Conservation (phyloP, 2,888 invertebrate species). For the Mesorhabditis spiculigera region DNA sequence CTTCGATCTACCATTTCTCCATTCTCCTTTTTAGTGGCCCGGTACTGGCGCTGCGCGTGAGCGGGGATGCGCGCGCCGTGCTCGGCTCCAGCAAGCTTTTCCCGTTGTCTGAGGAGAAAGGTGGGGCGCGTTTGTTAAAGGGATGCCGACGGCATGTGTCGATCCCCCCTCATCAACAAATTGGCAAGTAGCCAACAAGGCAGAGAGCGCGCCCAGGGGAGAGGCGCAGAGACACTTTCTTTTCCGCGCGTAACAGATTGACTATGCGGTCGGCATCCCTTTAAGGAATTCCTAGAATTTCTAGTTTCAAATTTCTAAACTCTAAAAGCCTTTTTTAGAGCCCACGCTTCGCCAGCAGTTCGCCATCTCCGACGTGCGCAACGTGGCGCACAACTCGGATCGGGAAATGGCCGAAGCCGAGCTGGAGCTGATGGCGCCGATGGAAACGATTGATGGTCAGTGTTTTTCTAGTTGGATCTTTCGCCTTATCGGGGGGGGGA, state of each 20-base stretch:
- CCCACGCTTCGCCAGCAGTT: conserved; percentile 76
- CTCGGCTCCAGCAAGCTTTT: conserved; percentile 32
- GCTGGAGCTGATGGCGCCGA: neutral
- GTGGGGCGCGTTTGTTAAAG: conserved; percentile 8
- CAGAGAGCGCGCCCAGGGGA: too few relatives aligned
- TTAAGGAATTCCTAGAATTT: conserved; percentile 64
- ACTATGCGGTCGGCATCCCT: conserved; percentile 10
- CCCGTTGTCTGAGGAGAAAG: conserved; percentile 17
- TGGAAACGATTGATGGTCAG: neutral
- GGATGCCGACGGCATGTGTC: too few relatives aligned
- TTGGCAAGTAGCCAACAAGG: too few relatives aligned
- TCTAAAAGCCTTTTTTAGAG: neutral
- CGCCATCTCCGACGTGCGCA: conserved; percentile 88
- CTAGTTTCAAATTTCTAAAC: conserved; percentile 75
- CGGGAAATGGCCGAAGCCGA: conserved; percentile 3
- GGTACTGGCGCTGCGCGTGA: conserved; percentile 34
- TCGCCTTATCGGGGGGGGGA: too few relatives aligned
- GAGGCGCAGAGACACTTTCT: too few relatives aligned
- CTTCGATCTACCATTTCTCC: neutral
- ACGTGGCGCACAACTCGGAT: conserved; percentile 83
- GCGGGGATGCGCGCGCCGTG: conserved; percentile 23
- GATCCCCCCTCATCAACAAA: too few relatives aligned
- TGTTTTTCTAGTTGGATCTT: neutral
- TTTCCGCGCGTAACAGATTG: too few relatives aligned
- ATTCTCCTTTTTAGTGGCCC: conserved; percentile 25